Base-by-base conservation (phyloP, 2,888 invertebrate species). In the Bruchidius siliquastri region DNA sequence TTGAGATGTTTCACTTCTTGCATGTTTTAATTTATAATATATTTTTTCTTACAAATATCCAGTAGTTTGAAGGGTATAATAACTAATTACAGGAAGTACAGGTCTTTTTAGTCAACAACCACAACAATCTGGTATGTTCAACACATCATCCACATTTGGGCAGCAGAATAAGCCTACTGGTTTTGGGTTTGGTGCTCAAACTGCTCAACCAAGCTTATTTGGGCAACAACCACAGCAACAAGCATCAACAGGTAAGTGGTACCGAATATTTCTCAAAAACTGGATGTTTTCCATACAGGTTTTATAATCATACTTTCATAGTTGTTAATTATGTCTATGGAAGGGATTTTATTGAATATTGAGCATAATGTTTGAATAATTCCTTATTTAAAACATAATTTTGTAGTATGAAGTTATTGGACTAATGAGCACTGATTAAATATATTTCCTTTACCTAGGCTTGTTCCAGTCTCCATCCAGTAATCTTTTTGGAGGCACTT, bases 121-220 rank as follows among this genome's bases (percentile, higher is more conserved):
- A 0, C 81, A 88, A 0, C 88, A 89, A 21, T 88, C 90, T 2
- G 88, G 90, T 0, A 87, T 94, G 6, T 94, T 94, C 80, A 92
- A 92, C 0, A 89, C 86, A 80, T 81, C 90, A 79, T 85, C 88
- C 18, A 86, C 89, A 4, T 90, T 90, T 81, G 88, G 90, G 1
- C 89, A 89, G 78, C 85, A 88, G 72, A 87, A 85, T 77, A 89
- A 89, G 80, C 86, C 89, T 8, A 82, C 88, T 82, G 90, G 90
- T 2, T 92, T 92, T 80, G 88, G 88, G 0, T 92, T 92, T 80
- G 90, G 91, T 0, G 76, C 82, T 74, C 81, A 79, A 22, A 77
- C 78, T 21, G 73, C 77, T 6, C 80, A 80, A 73, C 79, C 80
- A 20, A 85, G 86, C 0, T 81, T 91, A 21, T 91, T 92, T 84